Evolutionary conservation across 2,113 vertebrate species (phyloP), one percentile per base, ranked within the genome.

Genomic region (Pachyramphus minor): DNA sequence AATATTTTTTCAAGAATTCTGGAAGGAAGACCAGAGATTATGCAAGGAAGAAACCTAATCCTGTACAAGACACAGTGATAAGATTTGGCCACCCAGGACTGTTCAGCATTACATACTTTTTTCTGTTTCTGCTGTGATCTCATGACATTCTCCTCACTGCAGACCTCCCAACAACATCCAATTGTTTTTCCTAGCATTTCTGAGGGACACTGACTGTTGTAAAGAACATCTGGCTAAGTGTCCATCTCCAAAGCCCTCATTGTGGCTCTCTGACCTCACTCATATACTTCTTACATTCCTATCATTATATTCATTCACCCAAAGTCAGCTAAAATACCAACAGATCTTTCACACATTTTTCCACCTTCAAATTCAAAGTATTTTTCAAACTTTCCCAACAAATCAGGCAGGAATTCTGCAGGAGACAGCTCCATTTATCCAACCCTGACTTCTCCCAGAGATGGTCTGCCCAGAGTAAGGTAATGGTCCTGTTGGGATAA

Each of bases 151-250:
- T 80, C 33, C 64, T 55, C 76, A 75, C 30, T 75, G 33, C 31
- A 72, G 56, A 52, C 28, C 73, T 95, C 76, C 9, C 42, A 95
- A 95, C 95, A 97, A 93, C 60, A 81, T 78, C 19, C 68, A 89
- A 95, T 96, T 97, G 95, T 95, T 93, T 63, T 52, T 81, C 52
- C 35, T 49, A 89, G 64, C 47, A 78, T 81, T 90, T 92, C 86
- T 93, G 68, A 71, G 44, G 68, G 47, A 77, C 47, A n/a, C 13
- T 90, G 42, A 73, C 79, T 75, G 68, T 37, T 87, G 60, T 72
- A 42, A 87, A 89, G 80, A 74, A 93, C 94, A 95, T 92, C 90
- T 95, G 95, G 73, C 73, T 59, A 89, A 74, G 19, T 12, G 16
- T 77, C 39, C 59, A 45, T 80, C 45, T 80, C 88, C 60, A 95